Base-by-base conservation (phyloP, 1,140 invertebrate genomes). In the Ceratoteleas bidentatus region DNA sequence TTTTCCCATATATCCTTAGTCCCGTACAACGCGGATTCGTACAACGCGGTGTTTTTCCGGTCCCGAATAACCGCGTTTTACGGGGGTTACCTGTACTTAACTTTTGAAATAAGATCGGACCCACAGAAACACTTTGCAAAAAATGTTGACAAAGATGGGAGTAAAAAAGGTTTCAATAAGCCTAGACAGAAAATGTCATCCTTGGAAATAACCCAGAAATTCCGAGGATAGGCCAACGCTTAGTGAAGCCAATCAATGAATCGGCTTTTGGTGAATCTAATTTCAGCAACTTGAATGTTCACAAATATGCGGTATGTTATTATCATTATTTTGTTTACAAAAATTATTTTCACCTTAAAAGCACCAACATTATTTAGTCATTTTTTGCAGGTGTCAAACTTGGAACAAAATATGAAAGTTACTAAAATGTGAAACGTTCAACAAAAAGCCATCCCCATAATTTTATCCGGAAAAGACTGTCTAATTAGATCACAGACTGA, bases 401-500 rank as follows among this genome's bases (percentile, higher is more conserved):
- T 98, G 53, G 93, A 95, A 80, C 94, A 97, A 85, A 93, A 95
- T 85, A 92, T 97, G 77, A 91, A 93, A 70, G 94, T 97, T 53
- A 94, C 91, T 36, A 94, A 95, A 83, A 92, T 98, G 88, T 98
- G 97, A 34, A 95, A 93, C 16, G 96, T 98, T 0, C 97, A 99
- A 88, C 93, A 96, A 87, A 94, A 94, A 92, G 92, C 96, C 9
- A 96, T 98, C 74, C 97, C 97, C 2, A 87, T 94, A 5, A 93
- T 98, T 73, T 90, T 98, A 49, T 90, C 94, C 34, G 96, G 95
- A 8, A 93, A 94, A 86, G 97, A 98, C 94, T 93, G 94, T 50
- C 92, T 98, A 34, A 94, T 98, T 66, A 95, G 96, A 85, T 98
- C 97, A 10, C 97, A 98, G 89, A 98, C 97, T 49, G 98, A 97